Conservation (phyloP, 1,140 invertebrate genomes). For the Steinernema feltiae region DNA sequence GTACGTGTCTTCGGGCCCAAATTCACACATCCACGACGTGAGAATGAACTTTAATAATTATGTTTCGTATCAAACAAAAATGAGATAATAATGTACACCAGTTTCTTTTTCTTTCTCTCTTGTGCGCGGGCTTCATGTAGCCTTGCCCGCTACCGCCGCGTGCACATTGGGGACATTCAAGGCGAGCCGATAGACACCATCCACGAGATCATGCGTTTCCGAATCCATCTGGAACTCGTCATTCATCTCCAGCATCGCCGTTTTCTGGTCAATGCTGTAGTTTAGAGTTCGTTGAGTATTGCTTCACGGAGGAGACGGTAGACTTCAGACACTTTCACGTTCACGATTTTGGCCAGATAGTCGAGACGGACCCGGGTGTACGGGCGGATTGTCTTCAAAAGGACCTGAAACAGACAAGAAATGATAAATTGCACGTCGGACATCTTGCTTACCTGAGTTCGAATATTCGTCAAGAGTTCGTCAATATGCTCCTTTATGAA, state of each 20-base stretch:
- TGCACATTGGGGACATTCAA: neutral
- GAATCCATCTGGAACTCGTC: neutral
- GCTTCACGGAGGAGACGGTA: slow-evolving; percentile 95
- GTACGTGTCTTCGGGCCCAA: too few relatives aligned
- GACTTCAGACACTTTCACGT: slow-evolving; percentile 90
- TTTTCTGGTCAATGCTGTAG: slow-evolving; percentile 18
- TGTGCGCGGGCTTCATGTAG: neutral
- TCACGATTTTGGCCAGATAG: slow-evolving; percentile 93
- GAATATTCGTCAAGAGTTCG: slow-evolving; percentile 89
- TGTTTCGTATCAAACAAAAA: too few relatives aligned
- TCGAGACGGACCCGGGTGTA: slow-evolving; percentile 96
- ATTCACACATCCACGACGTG: too few relatives aligned
- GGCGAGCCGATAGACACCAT: neutral
- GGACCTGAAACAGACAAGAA: too few relatives aligned
- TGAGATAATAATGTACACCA: too few relatives aligned
- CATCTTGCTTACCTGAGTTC: slow-evolving; percentile 69
- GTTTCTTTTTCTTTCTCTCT: too few relatives aligned
- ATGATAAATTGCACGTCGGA: too few relatives aligned
- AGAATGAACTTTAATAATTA: too few relatives aligned
- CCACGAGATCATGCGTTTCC: neutral
- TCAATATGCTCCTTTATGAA: slow-evolving; percentile 99
- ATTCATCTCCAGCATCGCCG: slow-evolving; percentile 10
- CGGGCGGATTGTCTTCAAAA: slow-evolving; percentile 93
- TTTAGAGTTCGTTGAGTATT: slow-evolving; percentile 72
- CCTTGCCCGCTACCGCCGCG: neutral